Conservation (phyloP, 2,888 invertebrate genomes). For the Cosmia pyralina region DNA sequence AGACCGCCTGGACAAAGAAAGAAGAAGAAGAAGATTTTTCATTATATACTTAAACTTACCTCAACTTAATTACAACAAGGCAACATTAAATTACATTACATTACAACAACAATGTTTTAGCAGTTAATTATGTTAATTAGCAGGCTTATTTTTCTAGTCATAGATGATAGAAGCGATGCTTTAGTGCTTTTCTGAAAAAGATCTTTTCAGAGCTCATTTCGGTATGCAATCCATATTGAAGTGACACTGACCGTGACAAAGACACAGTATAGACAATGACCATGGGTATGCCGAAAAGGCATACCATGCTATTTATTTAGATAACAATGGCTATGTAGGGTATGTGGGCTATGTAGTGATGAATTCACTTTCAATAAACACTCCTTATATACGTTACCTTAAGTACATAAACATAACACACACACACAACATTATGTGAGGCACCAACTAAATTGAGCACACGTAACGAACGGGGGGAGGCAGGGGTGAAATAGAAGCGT, state of each 20-base stretch:
- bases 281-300: neutral
- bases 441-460: slow-evolving; percentile 79
- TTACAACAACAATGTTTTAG: no score
- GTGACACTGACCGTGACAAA: neutral
- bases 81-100: no score
- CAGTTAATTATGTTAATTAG: no score
- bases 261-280: neutral
- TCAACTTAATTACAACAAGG: neutral
- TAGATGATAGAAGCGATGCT: neutral
- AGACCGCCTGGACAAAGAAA: no score
- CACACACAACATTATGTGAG: slow-evolving; percentile 62
- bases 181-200: neutral
- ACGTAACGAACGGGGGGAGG: slow-evolving; percentile 75
- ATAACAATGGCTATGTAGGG: no score
- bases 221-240: neutral
- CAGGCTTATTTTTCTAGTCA: neutral
- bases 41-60: neutral
- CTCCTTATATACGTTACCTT: slow-evolving; percentile 2
- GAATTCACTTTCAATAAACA: slow-evolving; percentile 6
- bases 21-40: no score
- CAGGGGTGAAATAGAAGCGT: slow-evolving; percentile 70
- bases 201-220: neutral
- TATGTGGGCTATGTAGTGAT: no score
- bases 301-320: neutral
- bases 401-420: slow-evolving; percentile 42